A percentile compares a stretch with the other conserved stretches of the same genome.
Evolutionary conservation across 2,888 invertebrate genomes (phyloP).

Genomic region (Nebria salina): DNA sequence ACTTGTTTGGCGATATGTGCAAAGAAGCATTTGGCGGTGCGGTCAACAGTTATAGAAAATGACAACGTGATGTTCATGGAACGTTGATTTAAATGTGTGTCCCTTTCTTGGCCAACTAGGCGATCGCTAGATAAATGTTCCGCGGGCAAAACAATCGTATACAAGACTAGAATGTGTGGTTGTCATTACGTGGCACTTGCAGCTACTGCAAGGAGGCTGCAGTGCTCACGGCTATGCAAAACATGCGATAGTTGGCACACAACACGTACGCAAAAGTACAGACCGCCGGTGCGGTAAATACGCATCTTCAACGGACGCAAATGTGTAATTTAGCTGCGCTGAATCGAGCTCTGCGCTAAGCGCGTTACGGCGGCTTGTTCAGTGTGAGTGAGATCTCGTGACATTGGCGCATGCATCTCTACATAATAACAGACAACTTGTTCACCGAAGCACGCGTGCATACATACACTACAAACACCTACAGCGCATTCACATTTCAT

Average conservation of each 20-base stretch:
- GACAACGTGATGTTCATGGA: slow-evolving; percentile 5
- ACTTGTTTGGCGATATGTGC: neutral
- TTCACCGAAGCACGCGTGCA: neutral
- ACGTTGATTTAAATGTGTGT: slow-evolving; percentile 9
- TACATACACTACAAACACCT: too few species aligned
- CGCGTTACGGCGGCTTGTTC: neutral
- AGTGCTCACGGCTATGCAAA: neutral
- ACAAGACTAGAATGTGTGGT: slow-evolving; percentile 14
- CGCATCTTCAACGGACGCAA: neutral
- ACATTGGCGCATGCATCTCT: slow-evolving; percentile 4
- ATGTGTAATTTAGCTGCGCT: neutral
- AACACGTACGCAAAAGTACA: neutral
- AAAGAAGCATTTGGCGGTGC: neutral
- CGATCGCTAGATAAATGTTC: slow-evolving; percentile 8
- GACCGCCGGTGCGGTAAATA: neutral
- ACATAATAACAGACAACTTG: slow-evolving; percentile 7
- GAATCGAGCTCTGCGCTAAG: neutral
- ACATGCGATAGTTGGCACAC: neutral
- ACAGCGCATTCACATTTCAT: too few species aligned
- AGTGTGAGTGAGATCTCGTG: slow-evolving; percentile 3
- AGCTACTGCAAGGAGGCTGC: neutral
- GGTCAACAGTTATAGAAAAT: neutral
- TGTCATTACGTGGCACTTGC: neutral
- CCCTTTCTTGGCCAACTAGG: slow-evolving; percentile 8
- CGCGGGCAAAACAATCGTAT: slow-evolving; percentile 14